Base-by-base conservation (phyloP, 1,140 invertebrate species). In the Nephila pilipes region DNA sequence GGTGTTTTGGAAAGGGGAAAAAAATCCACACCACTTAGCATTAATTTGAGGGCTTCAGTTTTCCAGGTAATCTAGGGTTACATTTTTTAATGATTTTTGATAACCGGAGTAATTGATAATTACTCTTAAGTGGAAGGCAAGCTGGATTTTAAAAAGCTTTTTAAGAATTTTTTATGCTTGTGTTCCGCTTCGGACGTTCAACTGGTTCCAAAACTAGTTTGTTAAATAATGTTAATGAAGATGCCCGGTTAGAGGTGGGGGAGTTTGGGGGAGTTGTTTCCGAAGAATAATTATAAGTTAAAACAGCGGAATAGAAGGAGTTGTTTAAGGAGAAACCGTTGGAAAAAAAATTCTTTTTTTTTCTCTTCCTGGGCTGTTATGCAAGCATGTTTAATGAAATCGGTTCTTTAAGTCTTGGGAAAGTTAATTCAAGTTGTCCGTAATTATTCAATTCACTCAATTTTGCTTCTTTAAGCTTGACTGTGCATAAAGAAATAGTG, bases 31-130 rank as follows among this genome's bases (percentile, higher is more conserved):
- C 29, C 69, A 90, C 88, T 90, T 90, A 90, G 69, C 55, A 90
- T 90, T 90, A 90, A 90, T 90, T 90, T 90, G 69, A n/a, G 63
- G 36, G 38, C 22, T 22, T 38, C 80, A 29, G 29, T 58, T 90
- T 80, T 80, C 75, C 69, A 32, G 54, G 88, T 90, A 90, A 90
- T 90, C 88, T 90, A 79, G 25, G 69, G 88, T 90, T 90, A 79
- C 88, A 69, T 80, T 90, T 90, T 90, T 90, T 90, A 90, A 90
- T 80, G 88, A 90, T 90, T 90, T 90, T 90, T 90, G 88, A 90
- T 90, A 90, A 90, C 88, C 88, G 3, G 16, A 79, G 88, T 90
- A 90, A 90, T 90, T 90, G 88, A 90, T 90, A 90, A 90, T 90
- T 90, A 90, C 38, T 90, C 55, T 90, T 90, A 80, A 90, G 88